phyloP scores from a whole-genome alignment of 2,888 invertebrate genomes.

The Amphipyra tragopoginis region DNA sequence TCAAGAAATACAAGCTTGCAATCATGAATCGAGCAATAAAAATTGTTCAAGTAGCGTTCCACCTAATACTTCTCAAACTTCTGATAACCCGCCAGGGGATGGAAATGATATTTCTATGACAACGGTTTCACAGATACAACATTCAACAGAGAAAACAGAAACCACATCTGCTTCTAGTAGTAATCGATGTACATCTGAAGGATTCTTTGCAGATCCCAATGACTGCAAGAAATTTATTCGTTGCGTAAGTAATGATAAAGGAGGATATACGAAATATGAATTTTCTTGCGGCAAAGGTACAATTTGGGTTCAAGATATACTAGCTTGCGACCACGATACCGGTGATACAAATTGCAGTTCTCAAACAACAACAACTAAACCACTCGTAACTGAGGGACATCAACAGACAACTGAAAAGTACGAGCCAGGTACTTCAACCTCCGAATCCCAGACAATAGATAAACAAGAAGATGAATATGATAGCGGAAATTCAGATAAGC shows the following conservation, averaged over 20 bases:
- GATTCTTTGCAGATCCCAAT: slow-evolving; percentile 92
- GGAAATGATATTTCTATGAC: slow-evolving; percentile 21
- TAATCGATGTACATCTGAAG: slow-evolving; percentile 89
- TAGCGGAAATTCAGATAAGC: slow-evolving; percentile 52
- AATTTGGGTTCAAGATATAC: slow-evolving; percentile 92
- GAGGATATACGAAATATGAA: slow-evolving; percentile 87
- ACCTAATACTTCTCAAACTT: slow-evolving; percentile 13
- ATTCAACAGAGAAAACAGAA: slow-evolving; percentile 40
- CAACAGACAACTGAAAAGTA: slow-evolving; percentile 55
- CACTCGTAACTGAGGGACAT: slow-evolving; percentile 47
- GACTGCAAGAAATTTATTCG: slow-evolving; percentile 94
- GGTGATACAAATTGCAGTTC: slow-evolving; percentile 64
- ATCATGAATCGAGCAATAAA: slow-evolving; percentile 77
- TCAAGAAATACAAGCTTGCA: slow-evolving; percentile 88
- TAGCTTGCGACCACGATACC: slow-evolving; percentile 86
- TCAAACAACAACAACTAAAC: slow-evolving; percentile 60
- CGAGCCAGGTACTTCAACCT: slow-evolving; percentile 39
- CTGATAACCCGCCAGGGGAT: slow-evolving; percentile 15
- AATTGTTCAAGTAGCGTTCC: slow-evolving; percentile 48
- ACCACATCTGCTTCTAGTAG: slow-evolving; percentile 46
- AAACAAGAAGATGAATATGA: slow-evolving; percentile 62
- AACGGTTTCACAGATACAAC: slow-evolving; percentile 42
- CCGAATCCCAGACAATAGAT: slow-evolving; percentile 35
- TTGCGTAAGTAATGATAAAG: slow-evolving; percentile 89
- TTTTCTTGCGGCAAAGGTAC: slow-evolving; percentile 92